Conservation (phyloP, 2,888 invertebrate species). For the Capitulum mitella region DNA sequence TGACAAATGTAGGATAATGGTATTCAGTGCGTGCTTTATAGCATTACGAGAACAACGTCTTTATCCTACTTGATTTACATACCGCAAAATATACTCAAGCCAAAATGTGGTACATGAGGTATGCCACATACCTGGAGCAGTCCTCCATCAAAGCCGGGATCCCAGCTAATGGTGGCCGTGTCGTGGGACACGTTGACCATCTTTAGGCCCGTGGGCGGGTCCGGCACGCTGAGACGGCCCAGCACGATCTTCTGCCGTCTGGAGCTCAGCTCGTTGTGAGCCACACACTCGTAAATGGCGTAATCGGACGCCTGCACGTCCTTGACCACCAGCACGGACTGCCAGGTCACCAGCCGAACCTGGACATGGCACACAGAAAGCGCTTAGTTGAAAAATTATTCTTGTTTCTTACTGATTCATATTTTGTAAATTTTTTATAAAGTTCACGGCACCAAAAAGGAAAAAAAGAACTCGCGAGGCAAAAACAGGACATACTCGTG, state of each 20-base stretch:
- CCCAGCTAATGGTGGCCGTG: constrained; percentile 45
- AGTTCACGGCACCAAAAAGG: too few relatives aligned
- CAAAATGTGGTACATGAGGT: too few relatives aligned
- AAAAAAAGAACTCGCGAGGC: too few relatives aligned
- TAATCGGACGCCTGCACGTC: constrained; percentile 78
- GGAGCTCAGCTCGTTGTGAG: constrained; percentile 70
- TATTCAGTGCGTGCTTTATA: too few relatives aligned
- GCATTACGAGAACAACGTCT: too few relatives aligned
- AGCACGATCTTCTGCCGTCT: background rate
- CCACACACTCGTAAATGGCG: constrained; percentile 81
- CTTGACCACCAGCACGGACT: constrained; percentile 69
- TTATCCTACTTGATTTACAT: too few relatives aligned
- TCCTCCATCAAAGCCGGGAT: constrained; percentile 48
- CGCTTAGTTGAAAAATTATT: too few relatives aligned
- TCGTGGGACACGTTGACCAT: constrained; percentile 46
- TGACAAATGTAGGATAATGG: too few relatives aligned
- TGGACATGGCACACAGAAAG: background rate
- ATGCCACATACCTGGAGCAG: constrained; percentile 42
- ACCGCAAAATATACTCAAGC: too few relatives aligned
- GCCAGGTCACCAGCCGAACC: constrained; percentile 54
- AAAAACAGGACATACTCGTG: too few relatives aligned
- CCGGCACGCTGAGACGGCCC: constrained; percentile 56
- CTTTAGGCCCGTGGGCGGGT: constrained; percentile 63
- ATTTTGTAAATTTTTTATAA: too few relatives aligned
- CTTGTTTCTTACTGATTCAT: too few relatives aligned